Percentiles rank a stretch among this genome's conserved stretches.
Conservation (phyloP, 2,888 invertebrate species). For the Limenitis arthemis region DNA sequence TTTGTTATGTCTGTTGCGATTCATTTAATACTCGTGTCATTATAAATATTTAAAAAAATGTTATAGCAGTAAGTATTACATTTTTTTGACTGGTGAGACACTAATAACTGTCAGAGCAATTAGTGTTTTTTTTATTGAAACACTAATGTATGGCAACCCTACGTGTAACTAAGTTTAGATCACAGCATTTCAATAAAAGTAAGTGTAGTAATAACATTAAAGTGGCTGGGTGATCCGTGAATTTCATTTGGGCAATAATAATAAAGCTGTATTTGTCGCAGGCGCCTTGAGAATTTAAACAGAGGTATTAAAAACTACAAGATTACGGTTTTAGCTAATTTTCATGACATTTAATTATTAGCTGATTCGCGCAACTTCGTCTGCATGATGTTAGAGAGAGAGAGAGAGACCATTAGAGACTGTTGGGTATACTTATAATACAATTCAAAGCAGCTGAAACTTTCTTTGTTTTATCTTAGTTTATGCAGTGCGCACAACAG, state of each 20-base stretch:
- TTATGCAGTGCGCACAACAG: too few relatives aligned
- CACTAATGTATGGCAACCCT: neutral
- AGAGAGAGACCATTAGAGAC: too few relatives aligned
- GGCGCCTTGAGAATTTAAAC: conserved; percentile 51
- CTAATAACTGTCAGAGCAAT: too few relatives aligned
- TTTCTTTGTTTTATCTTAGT: too few relatives aligned
- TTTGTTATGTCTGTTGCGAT: too few relatives aligned
- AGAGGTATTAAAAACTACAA: conserved; percentile 26
- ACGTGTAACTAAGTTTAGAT: conserved; percentile 31
- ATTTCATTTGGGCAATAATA: conserved; percentile 49
- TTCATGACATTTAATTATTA: neutral
- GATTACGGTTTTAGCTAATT: neutral
- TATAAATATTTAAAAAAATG: too few relatives aligned
- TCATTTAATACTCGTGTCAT: too few relatives aligned
- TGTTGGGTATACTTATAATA: too few relatives aligned
- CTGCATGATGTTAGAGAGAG: too few relatives aligned
- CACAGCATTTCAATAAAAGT: conserved; percentile 47
- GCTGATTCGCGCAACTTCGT: too few relatives aligned
- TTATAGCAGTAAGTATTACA: too few relatives aligned
- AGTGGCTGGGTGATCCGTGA: conserved; percentile 35
- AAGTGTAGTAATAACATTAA: conserved; percentile 35
- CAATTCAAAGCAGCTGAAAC: too few relatives aligned
- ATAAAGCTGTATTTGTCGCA: conserved; percentile 55
- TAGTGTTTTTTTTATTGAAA: neutral
- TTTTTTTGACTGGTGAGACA: neutral